Evolutionary conservation across 2,888 invertebrate species (phyloP), one percentile per base, ranked within the genome.

Genomic region (Hydropsyche betteni): DNA sequence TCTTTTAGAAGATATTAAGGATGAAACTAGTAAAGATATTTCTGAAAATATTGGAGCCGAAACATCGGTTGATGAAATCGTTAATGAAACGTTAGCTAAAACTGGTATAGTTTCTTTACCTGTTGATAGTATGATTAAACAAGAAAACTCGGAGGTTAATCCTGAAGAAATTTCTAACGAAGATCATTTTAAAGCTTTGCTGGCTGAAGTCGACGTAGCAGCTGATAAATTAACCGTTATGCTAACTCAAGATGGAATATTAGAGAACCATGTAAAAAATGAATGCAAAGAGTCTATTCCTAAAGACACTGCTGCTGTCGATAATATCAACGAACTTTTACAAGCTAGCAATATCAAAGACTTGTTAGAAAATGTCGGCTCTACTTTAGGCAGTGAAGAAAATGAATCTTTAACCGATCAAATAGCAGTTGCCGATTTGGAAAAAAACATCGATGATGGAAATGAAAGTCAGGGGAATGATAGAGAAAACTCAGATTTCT

Each of bases 11-110:
- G 4, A 69, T 16, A 4, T 52, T 8, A 51, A 50, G 5, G 69
- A 51, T 14, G 70, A 72, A n/a, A 58, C 58, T 24, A 72, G 38
- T 14, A 72, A 61, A 38, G 72, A 72, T 55, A 8, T 24, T 72
- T 10, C 61, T 16, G 34, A 58, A n/a, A 72, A 55, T 36, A 34
- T 55, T 55, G 12, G 16, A 55, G 12, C 6, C 6, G 70, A 70
- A 70, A 5, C 70, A 5, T 36, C 52, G 0, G 70, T 70, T 38
- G 70, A 70, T 34, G 70, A 70, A 7, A 70, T 70, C 16, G 70
- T 70, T 8, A 70, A 70, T 16, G 52, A 70, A 12, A 70, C 70
- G 0, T 34, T 70, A 14, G 70, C 52, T 2, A 16, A 70, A 38
- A 70, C 12, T 16, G 70, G 70, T 7, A 52, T 70, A 4, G 70